Evolutionary conservation across 2,113 vertebrate genomes (phyloP).

Genomic region (Meriones unguiculatus): DNA sequence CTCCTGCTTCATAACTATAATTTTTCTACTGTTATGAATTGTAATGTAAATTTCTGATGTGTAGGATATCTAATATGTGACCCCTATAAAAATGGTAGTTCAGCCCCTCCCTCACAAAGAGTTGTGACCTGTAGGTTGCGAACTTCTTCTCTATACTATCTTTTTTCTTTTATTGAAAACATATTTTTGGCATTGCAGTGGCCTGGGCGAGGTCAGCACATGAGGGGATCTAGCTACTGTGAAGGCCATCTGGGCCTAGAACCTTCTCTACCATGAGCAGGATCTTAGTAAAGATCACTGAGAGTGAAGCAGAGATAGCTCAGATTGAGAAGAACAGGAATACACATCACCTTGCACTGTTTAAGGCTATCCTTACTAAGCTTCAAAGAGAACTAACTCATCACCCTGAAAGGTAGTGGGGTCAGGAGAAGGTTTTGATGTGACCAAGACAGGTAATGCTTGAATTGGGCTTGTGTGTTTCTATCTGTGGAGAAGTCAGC

Average conservation of each 20-base stretch:
- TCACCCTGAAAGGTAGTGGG: not conserved
- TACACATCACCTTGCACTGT: not conserved
- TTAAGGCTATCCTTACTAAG: not conserved
- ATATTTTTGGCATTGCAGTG: not conserved
- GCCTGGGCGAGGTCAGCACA: not conserved
- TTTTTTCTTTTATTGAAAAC: not conserved
- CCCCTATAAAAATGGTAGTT: not conserved
- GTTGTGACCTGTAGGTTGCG: not conserved
- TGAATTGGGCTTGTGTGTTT: conserved; percentile 98
- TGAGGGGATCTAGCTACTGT: not conserved
- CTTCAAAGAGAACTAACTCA: not conserved
- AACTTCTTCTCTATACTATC: not conserved
- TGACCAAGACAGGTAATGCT: conserved; percentile 98
- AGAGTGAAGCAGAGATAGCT: not conserved
- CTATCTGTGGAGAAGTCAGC: conserved; percentile 97
- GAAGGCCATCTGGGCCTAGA: rapidly evolving
- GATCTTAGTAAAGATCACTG: no score
- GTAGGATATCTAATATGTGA: not conserved
- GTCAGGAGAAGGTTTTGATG: conserved; percentile 92
- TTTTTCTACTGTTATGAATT: no score
- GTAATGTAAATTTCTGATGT: no score
- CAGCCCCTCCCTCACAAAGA: not conserved
- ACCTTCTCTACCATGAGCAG: not conserved
- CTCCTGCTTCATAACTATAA: no score
- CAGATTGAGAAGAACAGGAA: not conserved